Base-by-base conservation (phyloP, 2,113 vertebrate species). In the Orthochromis indermauri region DNA sequence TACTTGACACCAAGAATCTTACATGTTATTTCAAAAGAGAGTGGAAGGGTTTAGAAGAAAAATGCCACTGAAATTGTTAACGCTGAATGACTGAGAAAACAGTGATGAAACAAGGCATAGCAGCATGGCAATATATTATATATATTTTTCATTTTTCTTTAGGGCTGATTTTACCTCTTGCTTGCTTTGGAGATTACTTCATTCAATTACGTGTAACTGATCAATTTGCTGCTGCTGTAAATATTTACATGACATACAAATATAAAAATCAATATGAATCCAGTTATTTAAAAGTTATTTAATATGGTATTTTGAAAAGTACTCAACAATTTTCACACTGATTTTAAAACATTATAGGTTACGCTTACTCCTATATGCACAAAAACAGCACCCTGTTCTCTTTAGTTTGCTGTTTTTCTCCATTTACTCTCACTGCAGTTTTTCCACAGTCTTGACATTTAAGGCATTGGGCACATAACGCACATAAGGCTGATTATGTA, bases 381-480 rank as follows among this genome's bases (percentile, higher is more conserved):
- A 49, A 76, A 76, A 47, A 19, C 42, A 12, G 24, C 26, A 49
- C 42, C 6, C 24, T 47, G 42, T 76, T 76, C 71, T 49, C 71
- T 76, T 76, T 28, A 7, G 24, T 10, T 49, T 78, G 45, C 26
- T 13, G 17, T 78, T 78, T 76, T 51, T 31, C 45, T 78, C 24
- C 53, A n/a, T 78, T 87, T 68, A 26, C 45, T 61, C 49, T 71
- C 13, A 16, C 55, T 42, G 80, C 21, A 63, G 21, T 87, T 84
- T 80, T 80, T 85, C 49, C 17, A 68, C 17, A 49, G 19, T 68
- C 61, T 68, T 83, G 84, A 87, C 80, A 92, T 93, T 89, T 88
- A 89, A 90, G 13, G 31, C 71, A 86, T 82, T 49, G 73, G 71
- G 28, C 73, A 85, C 81, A 82, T 90, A 91, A 83, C 66, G 61